These are phyloP conservation scores for Bradysia coprophila DNA, from an alignment of 1,140 invertebrate species.

Conservation along the genomic window DNA sequence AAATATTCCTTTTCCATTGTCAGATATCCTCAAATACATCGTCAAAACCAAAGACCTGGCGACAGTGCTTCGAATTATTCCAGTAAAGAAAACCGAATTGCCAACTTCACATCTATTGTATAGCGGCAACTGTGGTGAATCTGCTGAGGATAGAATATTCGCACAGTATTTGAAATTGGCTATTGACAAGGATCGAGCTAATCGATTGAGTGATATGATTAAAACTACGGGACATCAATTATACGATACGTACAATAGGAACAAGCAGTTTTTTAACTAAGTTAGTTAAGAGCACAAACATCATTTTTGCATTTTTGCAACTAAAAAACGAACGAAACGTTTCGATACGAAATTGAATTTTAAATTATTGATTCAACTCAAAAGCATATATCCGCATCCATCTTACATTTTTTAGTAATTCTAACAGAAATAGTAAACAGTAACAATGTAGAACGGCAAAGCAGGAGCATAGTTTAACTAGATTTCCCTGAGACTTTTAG, in stretches of 20 bases:
- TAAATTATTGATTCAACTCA: too few species aligned
- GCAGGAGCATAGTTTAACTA: too few species aligned
- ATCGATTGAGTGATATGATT: constrained; percentile 1
- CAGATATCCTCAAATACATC: neutral
- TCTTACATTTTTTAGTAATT: too few species aligned
- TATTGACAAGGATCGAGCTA: neutral
- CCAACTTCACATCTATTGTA: neutral
- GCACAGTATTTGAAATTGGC: neutral
- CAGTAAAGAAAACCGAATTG: neutral
- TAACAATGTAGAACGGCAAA: too few species aligned
- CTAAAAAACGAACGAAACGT: too few species aligned
- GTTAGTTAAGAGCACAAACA: neutral
- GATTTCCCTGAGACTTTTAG: too few species aligned
- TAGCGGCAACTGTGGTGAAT: neutral
- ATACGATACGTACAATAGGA: neutral
- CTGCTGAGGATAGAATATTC: neutral
- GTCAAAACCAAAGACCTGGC: neutral
- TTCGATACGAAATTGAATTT: too few species aligned
- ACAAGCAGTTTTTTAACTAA: neutral
- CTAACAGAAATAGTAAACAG: too few species aligned
- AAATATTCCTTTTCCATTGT: neutral
- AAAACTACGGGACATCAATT: constrained; percentile 1
- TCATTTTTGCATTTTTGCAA: too few species aligned
- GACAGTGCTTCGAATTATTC: neutral
- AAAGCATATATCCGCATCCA: too few species aligned